Conservation (phyloP, 2,888 invertebrate genomes). For the Drosophila nr. perissopoda region DNA sequence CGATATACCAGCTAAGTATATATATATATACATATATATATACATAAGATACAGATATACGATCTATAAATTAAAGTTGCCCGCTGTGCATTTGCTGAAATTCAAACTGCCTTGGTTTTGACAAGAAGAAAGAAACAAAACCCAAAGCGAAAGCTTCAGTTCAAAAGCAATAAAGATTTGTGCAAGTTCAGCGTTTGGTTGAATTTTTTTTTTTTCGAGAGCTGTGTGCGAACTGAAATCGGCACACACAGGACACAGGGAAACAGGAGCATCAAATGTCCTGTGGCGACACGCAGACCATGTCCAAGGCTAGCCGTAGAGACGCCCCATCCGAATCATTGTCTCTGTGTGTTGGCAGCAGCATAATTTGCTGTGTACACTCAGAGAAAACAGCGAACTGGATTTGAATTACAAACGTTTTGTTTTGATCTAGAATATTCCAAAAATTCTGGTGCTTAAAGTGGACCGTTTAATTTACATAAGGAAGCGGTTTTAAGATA, state of each 20-base stretch:
- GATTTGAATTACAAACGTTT: neutral
- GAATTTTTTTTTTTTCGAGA: constrained; percentile 4
- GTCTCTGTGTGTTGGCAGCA: neutral
- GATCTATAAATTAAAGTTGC: constrained; percentile 1
- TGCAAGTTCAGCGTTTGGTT: constrained; percentile 65
- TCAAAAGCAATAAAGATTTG: constrained; percentile 69
- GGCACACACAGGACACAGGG: constrained; percentile 17
- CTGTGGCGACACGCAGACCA: constrained; percentile 57
- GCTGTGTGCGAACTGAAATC: neutral
- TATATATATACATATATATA: neutral
- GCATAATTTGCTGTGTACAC: constrained; percentile 26
- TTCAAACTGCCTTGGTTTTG: constrained; percentile 15
- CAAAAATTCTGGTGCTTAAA: neutral
- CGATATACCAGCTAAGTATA: neutral
- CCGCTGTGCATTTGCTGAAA: constrained; percentile 20
- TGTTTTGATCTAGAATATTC: neutral
- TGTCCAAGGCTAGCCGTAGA: constrained; percentile 36
- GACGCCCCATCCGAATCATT: constrained; percentile 28
- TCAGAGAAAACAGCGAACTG: constrained; percentile 4
- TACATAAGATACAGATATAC: too few relatives aligned
- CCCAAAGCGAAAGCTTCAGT: constrained; percentile 42
- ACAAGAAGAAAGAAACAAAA: constrained; percentile 24
- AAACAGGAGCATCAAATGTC: constrained; percentile 44
- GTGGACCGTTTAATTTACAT: neutral
- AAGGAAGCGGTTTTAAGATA: neutral